These are phyloP conservation scores for Andrena haemorrhoa DNA, from an alignment of 2,888 invertebrate genomes.

Conservation along the genomic window DNA sequence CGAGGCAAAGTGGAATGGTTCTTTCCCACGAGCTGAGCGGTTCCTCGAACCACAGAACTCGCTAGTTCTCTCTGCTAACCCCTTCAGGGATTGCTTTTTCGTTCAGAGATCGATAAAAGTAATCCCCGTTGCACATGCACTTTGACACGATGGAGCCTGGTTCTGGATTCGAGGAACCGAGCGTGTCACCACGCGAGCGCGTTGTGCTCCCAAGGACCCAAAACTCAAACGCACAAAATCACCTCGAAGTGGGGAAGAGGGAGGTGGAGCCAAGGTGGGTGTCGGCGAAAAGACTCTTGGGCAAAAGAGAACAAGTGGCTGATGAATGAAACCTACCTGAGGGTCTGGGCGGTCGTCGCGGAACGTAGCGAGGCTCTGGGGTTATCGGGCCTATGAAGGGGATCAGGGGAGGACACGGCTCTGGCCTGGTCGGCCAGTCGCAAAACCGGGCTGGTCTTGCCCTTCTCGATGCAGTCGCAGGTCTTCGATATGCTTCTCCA, in stretches of 20 bases:
- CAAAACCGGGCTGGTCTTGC: slow-evolving; percentile 80
- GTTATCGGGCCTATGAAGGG: slow-evolving; percentile 84
- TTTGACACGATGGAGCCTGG: no score
- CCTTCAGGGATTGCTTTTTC: no score
- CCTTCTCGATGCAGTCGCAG: slow-evolving; percentile 82
- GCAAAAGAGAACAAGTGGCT: slow-evolving; percentile 50
- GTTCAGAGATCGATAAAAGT: no score
- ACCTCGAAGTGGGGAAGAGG: background rate
- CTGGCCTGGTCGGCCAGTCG: slow-evolving; percentile 82
- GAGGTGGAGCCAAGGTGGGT: background rate
- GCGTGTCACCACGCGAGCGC: background rate
- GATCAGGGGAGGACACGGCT: slow-evolving; percentile 85
- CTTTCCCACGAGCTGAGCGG: no score
- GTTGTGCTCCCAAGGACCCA: background rate
- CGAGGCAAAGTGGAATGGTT: no score
- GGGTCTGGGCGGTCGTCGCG: slow-evolving; percentile 81
- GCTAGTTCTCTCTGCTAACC: no score
- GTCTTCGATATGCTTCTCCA: slow-evolving; percentile 82
- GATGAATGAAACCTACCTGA: slow-evolving; percentile 82
- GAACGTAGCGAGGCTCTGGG: slow-evolving; percentile 82
- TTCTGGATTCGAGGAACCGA: background rate
- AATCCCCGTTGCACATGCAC: no score
- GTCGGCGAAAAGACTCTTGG: background rate
- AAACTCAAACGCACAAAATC: slow-evolving; percentile 15
- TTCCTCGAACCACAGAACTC: no score